Conservation (phyloP, 1,140 invertebrate genomes). For the Arctopsyche grandis region DNA sequence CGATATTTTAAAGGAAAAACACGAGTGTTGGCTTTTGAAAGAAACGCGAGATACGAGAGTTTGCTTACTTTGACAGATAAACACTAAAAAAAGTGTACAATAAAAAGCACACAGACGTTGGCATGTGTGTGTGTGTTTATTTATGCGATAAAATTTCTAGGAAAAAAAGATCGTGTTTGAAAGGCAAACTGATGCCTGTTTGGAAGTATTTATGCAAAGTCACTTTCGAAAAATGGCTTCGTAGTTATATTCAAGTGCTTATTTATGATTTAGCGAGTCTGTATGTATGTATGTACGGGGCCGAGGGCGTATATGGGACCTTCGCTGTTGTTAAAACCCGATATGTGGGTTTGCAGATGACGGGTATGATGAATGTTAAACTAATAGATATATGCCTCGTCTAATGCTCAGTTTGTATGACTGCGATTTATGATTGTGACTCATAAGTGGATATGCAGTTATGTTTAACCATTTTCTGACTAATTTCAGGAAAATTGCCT, state of each 20-base stretch:
- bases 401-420: neutral
- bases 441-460: neutral
- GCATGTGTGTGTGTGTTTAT: neutral
- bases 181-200: too few relatives aligned
- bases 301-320: neutral
- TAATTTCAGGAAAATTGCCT: too few relatives aligned
- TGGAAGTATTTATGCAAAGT: constrained; percentile 9
- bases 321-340: neutral
- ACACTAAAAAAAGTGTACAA: neutral
- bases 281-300: neutral
- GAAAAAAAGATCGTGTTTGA: neutral
- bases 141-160: neutral
- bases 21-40: too few relatives aligned
- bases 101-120: neutral
- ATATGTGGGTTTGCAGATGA: constrained; percentile 26
- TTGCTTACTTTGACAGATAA: constrained; percentile 19
- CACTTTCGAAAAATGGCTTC: neutral
- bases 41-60: neutral
- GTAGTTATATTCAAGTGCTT: neutral
- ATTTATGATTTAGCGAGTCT: constrained; percentile 10
- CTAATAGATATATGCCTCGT: constrained; percentile 22
- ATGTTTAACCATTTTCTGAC: too few relatives aligned
- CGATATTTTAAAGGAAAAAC: neutral
- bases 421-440: neutral
- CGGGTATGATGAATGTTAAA: constrained; percentile 9